Conservation (phyloP, 2,113 vertebrate species). For the Ophiodon elongatus region DNA sequence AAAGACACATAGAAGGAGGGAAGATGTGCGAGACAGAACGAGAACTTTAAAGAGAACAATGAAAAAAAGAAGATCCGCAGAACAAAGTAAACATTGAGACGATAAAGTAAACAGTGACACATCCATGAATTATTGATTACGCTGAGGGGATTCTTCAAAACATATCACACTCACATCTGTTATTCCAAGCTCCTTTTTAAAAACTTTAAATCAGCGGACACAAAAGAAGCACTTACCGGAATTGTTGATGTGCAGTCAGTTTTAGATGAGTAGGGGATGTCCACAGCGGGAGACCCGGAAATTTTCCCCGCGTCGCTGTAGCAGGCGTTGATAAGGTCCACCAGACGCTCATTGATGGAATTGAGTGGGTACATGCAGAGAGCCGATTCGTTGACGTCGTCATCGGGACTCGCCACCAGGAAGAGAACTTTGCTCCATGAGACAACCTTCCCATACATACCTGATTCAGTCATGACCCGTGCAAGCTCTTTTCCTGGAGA, state of each 20-base stretch:
- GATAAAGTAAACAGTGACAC: constrained; percentile 39
- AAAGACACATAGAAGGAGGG: background rate
- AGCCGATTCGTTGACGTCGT: constrained; percentile 79
- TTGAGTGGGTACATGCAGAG: constrained; percentile 91
- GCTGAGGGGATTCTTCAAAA: constrained; percentile 15
- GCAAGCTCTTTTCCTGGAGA: constrained; percentile 83
- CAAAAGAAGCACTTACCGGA: constrained; percentile 56
- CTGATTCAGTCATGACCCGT: constrained; percentile 69
- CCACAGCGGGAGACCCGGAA: constrained; percentile 78
- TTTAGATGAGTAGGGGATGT: constrained; percentile 87
- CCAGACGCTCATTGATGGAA: constrained; percentile 87
- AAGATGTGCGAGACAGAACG: constrained; percentile 24
- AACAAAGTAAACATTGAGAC: constrained; percentile 37
- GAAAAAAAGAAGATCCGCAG: constrained; percentile 5
- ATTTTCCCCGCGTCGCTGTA: constrained; percentile 83
- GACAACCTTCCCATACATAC: constrained; percentile 49
- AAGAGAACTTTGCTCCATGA: constrained; percentile 86
- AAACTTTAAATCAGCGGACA: constrained; percentile 23
- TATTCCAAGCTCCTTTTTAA: background rate
- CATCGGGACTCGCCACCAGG: constrained; percentile 87
- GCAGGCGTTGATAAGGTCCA: constrained; percentile 88
- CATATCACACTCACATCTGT: background rate
- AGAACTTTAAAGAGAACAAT: constrained; percentile 24
- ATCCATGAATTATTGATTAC: constrained; percentile 35
- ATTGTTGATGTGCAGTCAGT: constrained; percentile 67